Percentiles rank a stretch among this genome's conserved stretches.
phyloP scores from a whole-genome alignment of 2,888 invertebrate genomes.

The Mamestra brassicae region DNA sequence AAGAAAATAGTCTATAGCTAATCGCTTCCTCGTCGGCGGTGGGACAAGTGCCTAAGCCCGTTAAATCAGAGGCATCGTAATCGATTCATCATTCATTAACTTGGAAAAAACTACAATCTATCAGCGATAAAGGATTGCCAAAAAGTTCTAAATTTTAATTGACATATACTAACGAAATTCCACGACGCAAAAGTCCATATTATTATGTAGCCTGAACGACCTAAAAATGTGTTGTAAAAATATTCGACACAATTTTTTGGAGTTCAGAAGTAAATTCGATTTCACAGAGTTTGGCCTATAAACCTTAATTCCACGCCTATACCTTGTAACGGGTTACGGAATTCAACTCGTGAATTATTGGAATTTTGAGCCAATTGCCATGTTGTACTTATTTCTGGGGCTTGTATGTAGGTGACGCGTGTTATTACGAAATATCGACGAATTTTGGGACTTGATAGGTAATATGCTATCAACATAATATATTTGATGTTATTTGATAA shows the following conservation, averaged over 20 bases:
- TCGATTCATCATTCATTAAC: neutral
- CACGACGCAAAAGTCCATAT: too few relatives aligned
- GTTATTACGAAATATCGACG: conserved; percentile 23
- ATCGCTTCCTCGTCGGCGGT: too few relatives aligned
- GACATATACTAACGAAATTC: neutral
- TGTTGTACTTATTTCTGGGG: neutral
- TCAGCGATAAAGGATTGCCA: neutral
- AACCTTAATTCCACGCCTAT: neutral
- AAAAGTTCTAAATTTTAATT: neutral
- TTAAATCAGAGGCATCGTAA: too few relatives aligned
- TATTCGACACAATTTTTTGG: neutral
- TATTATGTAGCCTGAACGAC: neutral
- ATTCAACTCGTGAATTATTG: conserved; percentile 15
- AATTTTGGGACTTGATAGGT: neutral
- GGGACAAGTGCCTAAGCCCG: too few relatives aligned
- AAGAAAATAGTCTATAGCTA: too few relatives aligned
- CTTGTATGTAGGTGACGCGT: conserved; percentile 2
- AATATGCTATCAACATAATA: conserved; percentile 18
- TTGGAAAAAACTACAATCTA: neutral
- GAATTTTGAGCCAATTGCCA: conserved; percentile 6
- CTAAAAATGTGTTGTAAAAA: neutral
- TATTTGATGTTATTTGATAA: conserved; percentile 9
- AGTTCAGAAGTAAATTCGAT: neutral
- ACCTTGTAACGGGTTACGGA: neutral
- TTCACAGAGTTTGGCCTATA: conserved; percentile 3